phyloP scores from a whole-genome alignment of 2,113 vertebrate genomes.

The Scolopax mira region DNA sequence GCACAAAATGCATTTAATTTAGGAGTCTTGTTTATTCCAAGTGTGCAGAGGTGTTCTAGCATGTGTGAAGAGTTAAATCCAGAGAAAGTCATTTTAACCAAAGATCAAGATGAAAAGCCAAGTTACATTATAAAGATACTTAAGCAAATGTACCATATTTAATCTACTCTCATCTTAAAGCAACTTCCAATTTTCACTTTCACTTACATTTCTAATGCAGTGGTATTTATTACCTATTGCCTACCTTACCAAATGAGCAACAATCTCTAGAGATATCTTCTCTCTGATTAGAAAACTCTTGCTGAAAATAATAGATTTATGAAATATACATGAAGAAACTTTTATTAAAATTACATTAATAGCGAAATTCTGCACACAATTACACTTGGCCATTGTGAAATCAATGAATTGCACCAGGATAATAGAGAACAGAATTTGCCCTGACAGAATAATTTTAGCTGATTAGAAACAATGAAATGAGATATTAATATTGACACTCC shows the following conservation, averaged over 20 bases:
- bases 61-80: neutral
- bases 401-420: slow-evolving; percentile 44
- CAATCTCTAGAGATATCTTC: slow-evolving; percentile 38
- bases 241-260: slow-evolving; percentile 48
- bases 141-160: slow-evolving; percentile 51
- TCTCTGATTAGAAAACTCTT: slow-evolving; percentile 52
- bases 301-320: slow-evolving; percentile 50
- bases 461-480: slow-evolving; percentile 54
- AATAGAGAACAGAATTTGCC: slow-evolving; percentile 30
- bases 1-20: slow-evolving; percentile 34
- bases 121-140: slow-evolving; percentile 40
- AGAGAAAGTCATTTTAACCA: slow-evolving; percentile 29
- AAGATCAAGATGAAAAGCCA: slow-evolving; percentile 49
- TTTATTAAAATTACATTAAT: slow-evolving; percentile 68
- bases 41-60: neutral
- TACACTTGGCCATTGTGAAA: slow-evolving; percentile 49
- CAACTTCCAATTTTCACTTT: slow-evolving; percentile 53
- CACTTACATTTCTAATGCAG: slow-evolving; percentile 51
- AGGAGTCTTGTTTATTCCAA: slow-evolving; percentile 32
- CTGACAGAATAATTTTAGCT: slow-evolving; percentile 25
- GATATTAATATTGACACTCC: slow-evolving; percentile 47
- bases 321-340: slow-evolving; percentile 61
- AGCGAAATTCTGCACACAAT: slow-evolving; percentile 59
- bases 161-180: slow-evolving; percentile 45
- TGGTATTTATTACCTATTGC: slow-evolving; percentile 51